Percentiles rank a stretch among this genome's conserved stretches.
Evolutionary conservation across 1,140 invertebrate genomes (phyloP).

Genomic region (Drosophila eugracilis): DNA sequence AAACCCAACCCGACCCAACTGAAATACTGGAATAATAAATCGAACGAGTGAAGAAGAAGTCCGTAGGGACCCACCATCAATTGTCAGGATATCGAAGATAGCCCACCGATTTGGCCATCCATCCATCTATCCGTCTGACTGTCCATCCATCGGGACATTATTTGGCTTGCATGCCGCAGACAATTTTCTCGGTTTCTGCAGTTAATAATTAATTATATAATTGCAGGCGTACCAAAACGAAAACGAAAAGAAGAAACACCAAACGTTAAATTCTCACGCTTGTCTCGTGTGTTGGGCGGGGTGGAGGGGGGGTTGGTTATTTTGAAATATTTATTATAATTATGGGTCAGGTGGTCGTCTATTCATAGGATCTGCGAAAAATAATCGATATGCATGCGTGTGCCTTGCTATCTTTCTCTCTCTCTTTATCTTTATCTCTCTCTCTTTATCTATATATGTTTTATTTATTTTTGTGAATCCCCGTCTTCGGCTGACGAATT

Average conservation of each 20-base stretch:
- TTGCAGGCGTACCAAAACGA: slow-evolving; percentile 21
- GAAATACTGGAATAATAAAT: slow-evolving; percentile 13
- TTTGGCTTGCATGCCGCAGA: slow-evolving; percentile 25
- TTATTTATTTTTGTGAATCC: slow-evolving; percentile 1
- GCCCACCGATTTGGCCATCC: slow-evolving; percentile 3
- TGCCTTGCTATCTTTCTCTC: too few species aligned
- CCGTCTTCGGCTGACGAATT: slow-evolving; percentile 59
- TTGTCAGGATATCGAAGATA: slow-evolving; percentile 27
- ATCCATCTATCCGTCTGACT: too few species aligned
- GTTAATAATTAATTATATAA: slow-evolving; percentile 54
- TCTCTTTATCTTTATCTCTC: too few species aligned
- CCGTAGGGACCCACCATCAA: slow-evolving; percentile 17
- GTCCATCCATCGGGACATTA: too few species aligned
- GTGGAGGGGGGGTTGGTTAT: too few species aligned
- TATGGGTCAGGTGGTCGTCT: slow-evolving; percentile 51
- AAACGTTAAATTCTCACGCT: slow-evolving; percentile 58
- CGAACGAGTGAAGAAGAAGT: too few species aligned
- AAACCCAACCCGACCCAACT: too few species aligned
- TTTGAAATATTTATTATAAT: slow-evolving; percentile 78
- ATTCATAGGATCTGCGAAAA: slow-evolving; percentile 58
- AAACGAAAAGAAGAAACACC: slow-evolving; percentile 2
- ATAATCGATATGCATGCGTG: slow-evolving; percentile 69
- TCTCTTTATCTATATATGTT: too few species aligned
- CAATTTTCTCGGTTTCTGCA: slow-evolving; percentile 31
- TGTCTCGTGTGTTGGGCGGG: too few species aligned